A percentile compares a stretch with the other conserved stretches of the same genome.
Evolutionary conservation across 2,888 invertebrate species (phyloP).

Genomic region (Clusia tigrina): DNA sequence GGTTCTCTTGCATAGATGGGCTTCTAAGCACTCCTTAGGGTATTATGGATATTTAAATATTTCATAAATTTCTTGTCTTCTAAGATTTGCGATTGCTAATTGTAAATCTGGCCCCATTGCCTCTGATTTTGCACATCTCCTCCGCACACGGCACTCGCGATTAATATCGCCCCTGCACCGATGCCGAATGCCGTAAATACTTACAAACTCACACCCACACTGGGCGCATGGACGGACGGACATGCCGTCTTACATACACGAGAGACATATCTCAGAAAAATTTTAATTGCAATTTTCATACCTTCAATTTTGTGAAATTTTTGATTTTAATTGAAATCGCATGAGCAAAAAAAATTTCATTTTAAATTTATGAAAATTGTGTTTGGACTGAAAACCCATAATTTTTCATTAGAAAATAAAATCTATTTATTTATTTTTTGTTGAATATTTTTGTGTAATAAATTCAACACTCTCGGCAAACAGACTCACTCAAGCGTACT

Average conservation of each 20-base stretch:
- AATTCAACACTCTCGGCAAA: neutral
- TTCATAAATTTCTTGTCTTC: no score
- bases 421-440: neutral
- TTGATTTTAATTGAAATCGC: neutral
- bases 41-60: no score
- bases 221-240: neutral
- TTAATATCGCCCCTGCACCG: neutral
- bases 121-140: no score
- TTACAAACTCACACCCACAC: neutral
- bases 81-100: no score
- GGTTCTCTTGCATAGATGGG: no score
- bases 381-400: neutral
- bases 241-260: neutral
- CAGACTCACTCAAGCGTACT: neutral
- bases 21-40: no score
- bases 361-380: neutral
- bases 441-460: neutral
- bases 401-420: neutral
- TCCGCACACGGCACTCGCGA: neutral
- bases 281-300: slow-evolving; percentile 1
- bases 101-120: no score
- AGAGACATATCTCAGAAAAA: neutral
- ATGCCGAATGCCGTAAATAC: neutral
- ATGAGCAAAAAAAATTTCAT: neutral
- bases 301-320: neutral